phyloP scores from a whole-genome alignment of 1,140 invertebrate genomes.

The Drosophila jambulina region DNA sequence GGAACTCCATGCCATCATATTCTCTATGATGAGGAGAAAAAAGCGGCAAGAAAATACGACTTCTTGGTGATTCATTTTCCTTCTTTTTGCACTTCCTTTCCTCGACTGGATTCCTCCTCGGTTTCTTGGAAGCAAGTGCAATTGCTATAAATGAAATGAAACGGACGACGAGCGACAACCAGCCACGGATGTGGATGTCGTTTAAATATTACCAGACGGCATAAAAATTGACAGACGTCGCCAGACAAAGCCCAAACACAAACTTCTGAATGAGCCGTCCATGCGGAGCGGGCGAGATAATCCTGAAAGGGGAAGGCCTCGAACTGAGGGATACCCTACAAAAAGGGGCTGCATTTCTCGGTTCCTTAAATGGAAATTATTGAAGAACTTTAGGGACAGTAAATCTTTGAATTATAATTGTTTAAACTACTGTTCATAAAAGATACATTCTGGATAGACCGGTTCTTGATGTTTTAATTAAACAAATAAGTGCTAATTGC shows the following conservation, averaged over 20 bases:
- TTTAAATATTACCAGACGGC: constrained; percentile 80
- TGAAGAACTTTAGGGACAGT: neutral
- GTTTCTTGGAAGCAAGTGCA: constrained; percentile 78
- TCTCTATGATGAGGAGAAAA: constrained; percentile 30
- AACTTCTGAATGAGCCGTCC: constrained; percentile 60
- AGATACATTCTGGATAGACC: too few species aligned
- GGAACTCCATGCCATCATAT: constrained; percentile 18
- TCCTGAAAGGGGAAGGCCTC: neutral
- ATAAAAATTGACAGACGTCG: constrained; percentile 80
- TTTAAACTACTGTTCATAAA: too few species aligned
- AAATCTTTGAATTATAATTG: too few species aligned
- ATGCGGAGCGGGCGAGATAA: constrained; percentile 16
- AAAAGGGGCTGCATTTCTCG: too few species aligned
- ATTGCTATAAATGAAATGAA: constrained; percentile 62
- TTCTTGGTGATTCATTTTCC: constrained; percentile 53
- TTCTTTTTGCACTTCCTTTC: constrained; percentile 24
- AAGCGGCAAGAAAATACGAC: constrained; percentile 14
- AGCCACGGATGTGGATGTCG: constrained; percentile 76
- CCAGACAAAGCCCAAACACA: constrained; percentile 62
- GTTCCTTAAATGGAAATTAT: too few species aligned
- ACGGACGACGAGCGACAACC: constrained; percentile 41
- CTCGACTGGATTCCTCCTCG: constrained; percentile 21
- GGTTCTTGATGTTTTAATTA: neutral
- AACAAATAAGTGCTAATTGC: neutral
- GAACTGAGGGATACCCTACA: constrained; percentile 2